A percentile compares a stretch with the other conserved stretches of the same genome.
These are phyloP conservation scores for Psilanteris sp. DNA, from an alignment of 1,140 invertebrate species.

Conservation along the genomic window DNA sequence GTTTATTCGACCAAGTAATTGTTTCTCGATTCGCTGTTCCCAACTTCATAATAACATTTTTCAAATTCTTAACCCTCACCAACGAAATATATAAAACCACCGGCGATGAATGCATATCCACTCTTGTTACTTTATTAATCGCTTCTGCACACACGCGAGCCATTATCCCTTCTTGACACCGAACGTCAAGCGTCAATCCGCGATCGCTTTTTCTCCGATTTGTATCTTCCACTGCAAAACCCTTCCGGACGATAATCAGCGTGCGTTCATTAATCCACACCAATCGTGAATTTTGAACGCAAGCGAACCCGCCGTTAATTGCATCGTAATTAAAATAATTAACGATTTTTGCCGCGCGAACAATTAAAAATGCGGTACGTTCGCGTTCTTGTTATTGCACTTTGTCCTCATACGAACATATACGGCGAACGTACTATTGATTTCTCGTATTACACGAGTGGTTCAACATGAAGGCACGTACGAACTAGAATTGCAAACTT, in stretches of 20 bases:
- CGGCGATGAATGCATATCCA: too few relatives aligned
- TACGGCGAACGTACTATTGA: slow-evolving; percentile 36
- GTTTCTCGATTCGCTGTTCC: too few relatives aligned
- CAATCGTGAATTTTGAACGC: slow-evolving; percentile 21
- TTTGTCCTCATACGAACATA: slow-evolving; percentile 16
- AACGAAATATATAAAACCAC: too few relatives aligned
- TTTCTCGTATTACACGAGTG: slow-evolving; percentile 38
- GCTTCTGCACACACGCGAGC: background rate
- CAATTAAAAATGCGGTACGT: slow-evolving; percentile 19
- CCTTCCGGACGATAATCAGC: slow-evolving; percentile 18
- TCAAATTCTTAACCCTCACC: too few relatives aligned
- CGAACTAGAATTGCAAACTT: slow-evolving; percentile 5
- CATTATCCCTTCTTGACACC: slow-evolving; percentile 1
- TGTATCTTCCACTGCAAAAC: slow-evolving; percentile 26
- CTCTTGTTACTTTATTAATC: background rate
- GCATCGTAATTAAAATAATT: slow-evolving; percentile 36
- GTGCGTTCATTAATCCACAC: slow-evolving; percentile 28
- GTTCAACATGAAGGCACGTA: slow-evolving; percentile 20
- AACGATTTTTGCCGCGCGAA: slow-evolving; percentile 15
- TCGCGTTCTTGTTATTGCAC: slow-evolving; percentile 12
- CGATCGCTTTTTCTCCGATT: slow-evolving; percentile 7
- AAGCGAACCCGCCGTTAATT: slow-evolving; percentile 8
- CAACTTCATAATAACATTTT: too few relatives aligned
- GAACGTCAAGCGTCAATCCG: slow-evolving; percentile 8
- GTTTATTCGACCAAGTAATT: too few relatives aligned